These are phyloP conservation scores for Darevskia mixta DNA, from an alignment of 2,797 vertebrate genomes.

Conservation along the genomic window DNA sequence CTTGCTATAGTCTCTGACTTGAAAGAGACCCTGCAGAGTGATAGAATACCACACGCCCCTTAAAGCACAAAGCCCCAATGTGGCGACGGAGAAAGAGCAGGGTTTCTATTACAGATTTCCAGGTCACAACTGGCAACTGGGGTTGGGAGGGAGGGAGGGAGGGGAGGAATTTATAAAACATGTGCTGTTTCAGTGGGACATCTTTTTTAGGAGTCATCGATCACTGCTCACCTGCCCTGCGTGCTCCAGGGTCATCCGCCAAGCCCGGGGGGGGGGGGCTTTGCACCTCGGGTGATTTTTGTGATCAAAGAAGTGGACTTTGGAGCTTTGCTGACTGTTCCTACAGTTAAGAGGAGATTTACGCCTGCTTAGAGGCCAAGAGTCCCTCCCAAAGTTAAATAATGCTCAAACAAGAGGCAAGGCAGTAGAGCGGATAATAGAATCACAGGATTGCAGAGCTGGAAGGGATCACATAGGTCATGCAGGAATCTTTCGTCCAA, in stretches of 20 bases:
- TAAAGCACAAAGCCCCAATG: not conserved
- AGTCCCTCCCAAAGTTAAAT: not conserved
- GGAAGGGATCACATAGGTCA: too few relatives aligned
- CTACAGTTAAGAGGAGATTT: not conserved
- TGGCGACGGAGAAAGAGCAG: not conserved
- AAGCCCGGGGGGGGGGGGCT: not conserved
- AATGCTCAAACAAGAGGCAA: not conserved
- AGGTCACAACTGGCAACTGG: not conserved
- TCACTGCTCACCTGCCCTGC: constrained; percentile 51
- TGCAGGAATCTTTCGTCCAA: too few relatives aligned
- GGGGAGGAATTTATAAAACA: constrained; percentile 31
- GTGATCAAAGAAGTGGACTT: constrained; percentile 46
- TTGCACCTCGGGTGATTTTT: constrained; percentile 4
- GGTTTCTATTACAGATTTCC: not conserved
- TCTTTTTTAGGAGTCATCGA: constrained; percentile 48
- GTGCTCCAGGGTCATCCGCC: not conserved
- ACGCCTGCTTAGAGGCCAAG: not conserved
- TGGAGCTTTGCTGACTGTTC: not conserved
- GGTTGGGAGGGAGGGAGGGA: not conserved
- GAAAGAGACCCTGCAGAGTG: not conserved
- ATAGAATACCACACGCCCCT: rapidly evolving
- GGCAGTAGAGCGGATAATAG: not conserved
- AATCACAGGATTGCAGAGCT: too few relatives aligned
- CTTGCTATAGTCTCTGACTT: rapidly evolving
- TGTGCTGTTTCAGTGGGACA: constrained; percentile 46